Conservation (phyloP, 2,888 invertebrate species). For the Yponomeuta evonymella region DNA sequence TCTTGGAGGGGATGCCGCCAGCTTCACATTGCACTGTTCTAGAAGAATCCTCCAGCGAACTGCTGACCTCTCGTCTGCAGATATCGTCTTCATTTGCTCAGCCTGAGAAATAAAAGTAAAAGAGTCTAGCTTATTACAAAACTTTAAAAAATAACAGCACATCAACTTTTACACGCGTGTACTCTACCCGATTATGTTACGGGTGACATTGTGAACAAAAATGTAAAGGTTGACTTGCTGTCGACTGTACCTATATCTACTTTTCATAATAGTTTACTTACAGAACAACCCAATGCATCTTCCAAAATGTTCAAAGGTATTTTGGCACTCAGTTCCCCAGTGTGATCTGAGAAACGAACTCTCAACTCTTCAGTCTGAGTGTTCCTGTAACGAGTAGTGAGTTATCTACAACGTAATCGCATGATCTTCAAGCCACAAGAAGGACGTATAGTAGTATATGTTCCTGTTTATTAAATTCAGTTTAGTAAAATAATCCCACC, state of each 20-base stretch:
- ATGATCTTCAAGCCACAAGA: too few species aligned
- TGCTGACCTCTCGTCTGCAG: conserved; percentile 64
- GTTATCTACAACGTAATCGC: not conserved
- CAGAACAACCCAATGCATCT: conserved; percentile 74
- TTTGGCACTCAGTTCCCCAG: conserved; percentile 78
- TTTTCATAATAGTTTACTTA: conserved; percentile 38
- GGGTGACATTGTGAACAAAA: too few species aligned
- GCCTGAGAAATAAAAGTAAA: conserved; percentile 44
- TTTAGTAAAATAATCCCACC: conserved; percentile 16
- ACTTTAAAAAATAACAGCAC: too few species aligned
- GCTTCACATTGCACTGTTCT: conserved; percentile 77
- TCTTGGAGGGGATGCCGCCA: conserved; percentile 56
- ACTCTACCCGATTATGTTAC: too few species aligned
- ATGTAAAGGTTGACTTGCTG: too few species aligned
- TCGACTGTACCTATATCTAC: not conserved
- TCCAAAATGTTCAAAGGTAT: conserved; percentile 77
- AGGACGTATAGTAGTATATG: not conserved
- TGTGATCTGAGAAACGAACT: conserved; percentile 80
- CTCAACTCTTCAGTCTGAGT: conserved; percentile 70
- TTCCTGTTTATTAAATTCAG: too few species aligned
- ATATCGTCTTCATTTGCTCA: conserved; percentile 68
- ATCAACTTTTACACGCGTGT: too few species aligned
- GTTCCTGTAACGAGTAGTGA: conserved; percentile 44
- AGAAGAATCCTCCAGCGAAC: conserved; percentile 80
- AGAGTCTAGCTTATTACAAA: not conserved